Percentiles rank a stretch among this genome's conserved stretches.
phyloP scores from a whole-genome alignment of 2,888 invertebrate species.

The Cistogaster globosa region DNA sequence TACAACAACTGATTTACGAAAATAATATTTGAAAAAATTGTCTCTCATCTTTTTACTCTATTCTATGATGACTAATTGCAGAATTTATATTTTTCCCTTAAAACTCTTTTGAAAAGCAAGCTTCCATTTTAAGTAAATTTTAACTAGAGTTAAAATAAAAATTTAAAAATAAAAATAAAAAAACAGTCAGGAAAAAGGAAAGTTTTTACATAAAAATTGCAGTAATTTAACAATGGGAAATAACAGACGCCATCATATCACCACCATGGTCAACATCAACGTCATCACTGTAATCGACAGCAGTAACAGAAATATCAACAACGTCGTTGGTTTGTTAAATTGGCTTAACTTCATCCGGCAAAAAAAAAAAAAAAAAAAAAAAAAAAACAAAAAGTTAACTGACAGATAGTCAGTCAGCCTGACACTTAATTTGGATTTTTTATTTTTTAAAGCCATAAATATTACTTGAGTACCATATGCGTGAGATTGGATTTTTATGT shows the following conservation, averaged over 20 bases:
- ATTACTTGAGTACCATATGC: conserved; percentile 48
- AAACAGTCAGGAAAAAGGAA: too few relatives aligned
- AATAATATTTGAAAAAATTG: too few relatives aligned
- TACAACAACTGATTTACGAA: too few relatives aligned
- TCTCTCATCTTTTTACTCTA: too few relatives aligned
- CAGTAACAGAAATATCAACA: conserved; percentile 52
- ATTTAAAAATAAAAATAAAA: too few relatives aligned
- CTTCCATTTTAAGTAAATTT: too few relatives aligned
- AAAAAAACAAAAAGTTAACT: too few relatives aligned
- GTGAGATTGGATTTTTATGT: conserved; percentile 27
- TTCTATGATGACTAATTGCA: too few relatives aligned
- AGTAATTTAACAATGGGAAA: conserved; percentile 39
- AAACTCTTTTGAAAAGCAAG: too few relatives aligned
- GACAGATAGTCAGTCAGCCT: conserved; percentile 59
- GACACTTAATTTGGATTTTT: conserved; percentile 34
- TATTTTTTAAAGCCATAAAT: conserved; percentile 49
- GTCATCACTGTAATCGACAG: conserved; percentile 45
- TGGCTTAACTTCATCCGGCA: conserved; percentile 66
- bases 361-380: not conserved
- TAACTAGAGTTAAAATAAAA: too few relatives aligned
- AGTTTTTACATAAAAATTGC: conserved; percentile 23
- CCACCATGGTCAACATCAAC: conserved; percentile 18
- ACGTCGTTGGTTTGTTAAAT: conserved; percentile 60
- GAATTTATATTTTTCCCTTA: too few relatives aligned
- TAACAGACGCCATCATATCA: conserved; percentile 46